Evolutionary conservation across 2,888 invertebrate species (phyloP), one percentile per base, ranked within the genome.

Genomic region (Prosopocoilus inquinatus): DNA sequence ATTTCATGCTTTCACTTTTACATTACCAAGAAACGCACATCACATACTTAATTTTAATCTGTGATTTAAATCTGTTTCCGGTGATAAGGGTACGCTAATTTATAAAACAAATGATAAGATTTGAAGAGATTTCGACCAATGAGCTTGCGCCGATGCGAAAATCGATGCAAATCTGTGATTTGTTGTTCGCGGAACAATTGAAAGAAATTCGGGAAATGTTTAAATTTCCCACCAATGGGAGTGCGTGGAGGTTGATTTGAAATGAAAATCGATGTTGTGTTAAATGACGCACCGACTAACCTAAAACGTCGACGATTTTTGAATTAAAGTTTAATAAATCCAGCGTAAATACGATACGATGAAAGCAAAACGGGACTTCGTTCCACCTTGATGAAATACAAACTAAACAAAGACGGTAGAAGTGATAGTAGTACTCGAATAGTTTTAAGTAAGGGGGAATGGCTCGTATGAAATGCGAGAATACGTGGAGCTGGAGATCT

Each of bases 1-100:
- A 66, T 66, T 65, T 66, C 58, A 62, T 54, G 67, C 70, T 70
- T 70, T 71, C 70, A 70, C 71, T 70, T 69, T 67, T 67, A 61
- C 45, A 5, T 12, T 38, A 38, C 7, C 12, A 11, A 12, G 38
- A 38, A 38, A 12, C 58, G 41, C 50, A 46, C 38, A 38, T 8
- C 3, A 36, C 3, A 12, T 36, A 36, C 9, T 38, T 38, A 38
- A 34, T n/a, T 12, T 9, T 15, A 13, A 15, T 11, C 13, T 41
- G n/a, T 28, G n/a, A n/a, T 34, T 47, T 12, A 34, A 51, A 15
- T 41, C 1, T 13, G 3, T 20, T 3, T 20, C 16, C 33, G 35
- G 16, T 47, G 20, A 34, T 47, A 28, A 28, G 20, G 20, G 7
- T 28, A 5, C 7, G 20, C 20, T 3, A 28, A 16, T 16, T 16